Conservation (phyloP, 2,888 invertebrate genomes). For the Nomada hirtipes region DNA sequence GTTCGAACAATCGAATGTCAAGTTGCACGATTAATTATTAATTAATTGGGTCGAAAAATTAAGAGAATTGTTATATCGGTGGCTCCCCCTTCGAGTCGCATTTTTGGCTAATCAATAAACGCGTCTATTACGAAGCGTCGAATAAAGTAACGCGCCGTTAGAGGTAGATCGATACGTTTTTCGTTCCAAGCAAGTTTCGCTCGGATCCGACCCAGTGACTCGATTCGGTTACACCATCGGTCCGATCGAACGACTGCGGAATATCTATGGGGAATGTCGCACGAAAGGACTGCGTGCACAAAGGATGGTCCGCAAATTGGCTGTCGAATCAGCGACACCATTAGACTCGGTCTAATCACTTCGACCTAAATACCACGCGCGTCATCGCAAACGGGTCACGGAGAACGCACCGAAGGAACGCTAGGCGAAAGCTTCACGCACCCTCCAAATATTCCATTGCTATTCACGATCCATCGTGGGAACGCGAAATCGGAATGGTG, state of each 20-base stretch:
- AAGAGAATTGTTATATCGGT: slow-evolving; percentile 52
- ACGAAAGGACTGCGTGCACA: neutral
- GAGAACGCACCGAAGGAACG: neutral
- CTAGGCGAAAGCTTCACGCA: neutral
- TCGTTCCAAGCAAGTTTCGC: no score
- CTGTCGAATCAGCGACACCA: neutral
- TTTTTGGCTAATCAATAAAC: slow-evolving; percentile 70
- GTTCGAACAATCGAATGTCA: neutral
- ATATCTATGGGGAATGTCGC: neutral
- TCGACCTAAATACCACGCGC: slow-evolving; percentile 52
- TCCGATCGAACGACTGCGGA: no score
- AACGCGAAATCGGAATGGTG: neutral
- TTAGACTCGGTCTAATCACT: slow-evolving; percentile 8
- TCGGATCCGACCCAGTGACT: neutral
- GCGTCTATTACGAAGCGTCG: slow-evolving; percentile 40
- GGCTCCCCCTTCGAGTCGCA: slow-evolving; percentile 63
- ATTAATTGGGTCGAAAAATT: slow-evolving; percentile 4
- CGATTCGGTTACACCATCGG: no score
- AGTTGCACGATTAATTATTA: neutral
- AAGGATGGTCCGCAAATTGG: neutral
- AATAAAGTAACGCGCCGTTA: neutral
- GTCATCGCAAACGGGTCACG: slow-evolving; percentile 34
- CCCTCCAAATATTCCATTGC: neutral
- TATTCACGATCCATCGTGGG: neutral
- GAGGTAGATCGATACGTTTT: slow-evolving; percentile 10